Conservation (phyloP, 2,797 vertebrate genomes). For the Anabacerthia variegaticeps region DNA sequence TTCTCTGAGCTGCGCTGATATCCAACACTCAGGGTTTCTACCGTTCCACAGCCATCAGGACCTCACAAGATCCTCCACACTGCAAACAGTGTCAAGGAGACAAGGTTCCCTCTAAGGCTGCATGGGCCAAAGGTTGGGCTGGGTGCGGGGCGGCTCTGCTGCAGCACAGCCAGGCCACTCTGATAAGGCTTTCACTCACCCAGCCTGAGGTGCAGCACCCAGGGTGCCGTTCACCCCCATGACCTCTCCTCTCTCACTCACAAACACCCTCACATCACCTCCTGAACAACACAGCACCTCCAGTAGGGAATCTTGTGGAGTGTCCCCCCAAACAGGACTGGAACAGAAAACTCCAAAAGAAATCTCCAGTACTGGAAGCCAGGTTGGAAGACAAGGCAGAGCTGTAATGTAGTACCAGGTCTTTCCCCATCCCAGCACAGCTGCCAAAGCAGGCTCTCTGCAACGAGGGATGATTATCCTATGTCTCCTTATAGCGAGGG, state of each 20-base stretch:
- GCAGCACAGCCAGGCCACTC: background rate
- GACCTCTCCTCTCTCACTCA: background rate
- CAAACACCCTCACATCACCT: accelerated
- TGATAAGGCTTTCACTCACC: background rate
- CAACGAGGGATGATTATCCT: background rate
- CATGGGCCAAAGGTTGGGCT: conserved; percentile 9
- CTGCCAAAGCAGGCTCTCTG: background rate
- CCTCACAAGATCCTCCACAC: background rate
- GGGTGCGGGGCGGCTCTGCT: background rate
- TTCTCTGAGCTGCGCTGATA: background rate
- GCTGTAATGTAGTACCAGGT: background rate
- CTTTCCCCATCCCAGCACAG: background rate
- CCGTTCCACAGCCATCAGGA: background rate
- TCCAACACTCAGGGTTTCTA: background rate
- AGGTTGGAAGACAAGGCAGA: background rate
- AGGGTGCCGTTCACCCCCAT: accelerated
- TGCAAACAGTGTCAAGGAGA: background rate
- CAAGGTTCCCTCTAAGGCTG: background rate
- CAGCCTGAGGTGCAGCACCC: background rate
- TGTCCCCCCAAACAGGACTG: accelerated
- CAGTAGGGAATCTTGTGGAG: accelerated
- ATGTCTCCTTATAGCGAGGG: background rate
- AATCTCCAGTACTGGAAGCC: background rate
- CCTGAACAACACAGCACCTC: accelerated
- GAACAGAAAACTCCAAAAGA: background rate